Base-by-base conservation (phyloP, 2,888 invertebrate genomes). In the Parnassius apollo region DNA sequence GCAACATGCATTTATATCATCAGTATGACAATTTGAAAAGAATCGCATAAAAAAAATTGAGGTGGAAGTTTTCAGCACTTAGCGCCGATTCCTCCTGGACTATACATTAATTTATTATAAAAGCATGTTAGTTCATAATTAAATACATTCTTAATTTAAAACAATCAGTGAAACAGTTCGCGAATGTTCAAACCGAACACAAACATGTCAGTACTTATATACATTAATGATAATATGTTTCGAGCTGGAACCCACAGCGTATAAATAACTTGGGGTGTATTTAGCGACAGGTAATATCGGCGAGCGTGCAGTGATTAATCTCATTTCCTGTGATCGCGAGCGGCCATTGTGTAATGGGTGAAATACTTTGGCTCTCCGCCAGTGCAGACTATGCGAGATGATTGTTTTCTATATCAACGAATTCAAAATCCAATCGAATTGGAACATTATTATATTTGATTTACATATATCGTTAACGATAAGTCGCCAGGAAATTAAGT, bases 341-440 rank as follows among this genome's bases (percentile, higher is more conserved):
- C 78, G 74, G 74, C 75, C 76, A 75, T 75, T 75, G 78, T 78
- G 79, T 80, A 82, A 78, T 82, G 81, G 80, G 74, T 80, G 78
- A 82, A 84, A 85, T 83, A 81, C 76, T 81, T 77, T 89, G 89
- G 89, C 88, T 65, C 63, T 56, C 65, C 65, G 84, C 89, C 89
- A 89, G 79, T 71, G 67, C 74, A 69, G 72, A 76, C 77, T 75
- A 75, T 77, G 76, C 75, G 76, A 81, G 75, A 77, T 73, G 75
- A 62, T 58, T 58, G 62, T 58, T 62, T 62, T 50, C 54, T 58
- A 49, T 49, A 62, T 62, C 54, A 13, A 13, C 35, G 48, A 57
- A 48, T 52, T 48, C 52, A 22, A 53, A 57, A 57, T 42, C 57
- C 46, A 57, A 57, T 42, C 57, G 52, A 57, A 52, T 56, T 45